Conservation (phyloP, 2,888 invertebrate genomes). For the Lycaena phlaeas region DNA sequence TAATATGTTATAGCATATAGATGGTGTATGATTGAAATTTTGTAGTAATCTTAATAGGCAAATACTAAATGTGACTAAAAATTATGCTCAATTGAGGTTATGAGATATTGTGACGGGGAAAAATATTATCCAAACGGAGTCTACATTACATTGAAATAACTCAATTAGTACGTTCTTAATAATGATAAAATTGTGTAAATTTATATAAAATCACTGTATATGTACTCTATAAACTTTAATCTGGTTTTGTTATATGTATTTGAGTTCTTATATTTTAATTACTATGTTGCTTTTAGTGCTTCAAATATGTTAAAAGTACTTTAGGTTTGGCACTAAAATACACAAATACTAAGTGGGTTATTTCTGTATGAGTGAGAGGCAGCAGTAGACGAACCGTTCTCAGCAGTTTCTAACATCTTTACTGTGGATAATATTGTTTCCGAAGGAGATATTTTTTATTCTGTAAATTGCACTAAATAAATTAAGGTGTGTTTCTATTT, state of each 20-base stretch:
- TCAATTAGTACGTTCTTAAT: slow-evolving; percentile 1
- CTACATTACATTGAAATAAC: not conserved
- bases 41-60: not conserved
- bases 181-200: slow-evolving; percentile 1
- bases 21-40: not conserved
- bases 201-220: slow-evolving; percentile 4
- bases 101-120: not conserved
- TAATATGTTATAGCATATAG: not conserved
- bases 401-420: slow-evolving; percentile 7
- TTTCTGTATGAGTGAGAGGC: not conserved
- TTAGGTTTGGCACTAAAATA: slow-evolving; percentile 5
- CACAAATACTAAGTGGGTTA: not conserved
- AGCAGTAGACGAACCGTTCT: not conserved
- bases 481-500: slow-evolving; percentile 40
- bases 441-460: slow-evolving; percentile 22
- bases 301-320: not conserved
- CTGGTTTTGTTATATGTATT: slow-evolving; percentile 6
- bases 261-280: not conserved
- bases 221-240: slow-evolving; percentile 1
- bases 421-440: slow-evolving; percentile 22
- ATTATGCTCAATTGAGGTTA: slow-evolving; percentile 4
- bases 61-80: slow-evolving; percentile 2
- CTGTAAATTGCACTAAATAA: slow-evolving; percentile 38
- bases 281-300: slow-evolving; percentile 5
- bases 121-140: slow-evolving; percentile 6